Evolutionary conservation across 2,888 invertebrate species (phyloP).

Genomic region (Oxyscelio sp.): DNA sequence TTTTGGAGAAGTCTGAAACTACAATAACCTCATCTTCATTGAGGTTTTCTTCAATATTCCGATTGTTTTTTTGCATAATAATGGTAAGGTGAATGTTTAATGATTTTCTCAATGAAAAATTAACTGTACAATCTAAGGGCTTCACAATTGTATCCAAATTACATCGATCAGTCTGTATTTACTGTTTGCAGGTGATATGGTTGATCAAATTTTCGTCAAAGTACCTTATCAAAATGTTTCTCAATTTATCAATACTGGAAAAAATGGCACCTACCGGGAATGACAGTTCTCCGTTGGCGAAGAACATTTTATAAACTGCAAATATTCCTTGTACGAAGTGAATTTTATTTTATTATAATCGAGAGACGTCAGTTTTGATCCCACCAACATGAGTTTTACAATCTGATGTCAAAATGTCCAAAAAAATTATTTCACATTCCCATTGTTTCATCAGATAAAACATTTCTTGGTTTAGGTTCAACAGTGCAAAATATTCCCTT

Average conservation of each 20-base stretch:
- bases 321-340: no score
- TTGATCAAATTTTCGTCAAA: conserved; percentile 1
- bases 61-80: no score
- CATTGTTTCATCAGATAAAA: conserved; percentile 15
- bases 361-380: conserved; percentile 8
- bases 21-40: no score
- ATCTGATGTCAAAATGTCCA: conserved; percentile 29
- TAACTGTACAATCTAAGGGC: conserved; percentile 49
- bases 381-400: conserved; percentile 19
- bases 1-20: no score
- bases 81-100: no score
- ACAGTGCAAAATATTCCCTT: conserved; percentile 3
- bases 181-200: conserved; percentile 66
- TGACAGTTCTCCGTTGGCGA: conserved; percentile 28
- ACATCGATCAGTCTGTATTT: conserved; percentile 68
- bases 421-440: not conserved
- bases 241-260: not conserved
- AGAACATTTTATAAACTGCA: conserved; percentile 15
- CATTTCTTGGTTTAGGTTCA: not conserved
- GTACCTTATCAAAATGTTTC: not conserved
- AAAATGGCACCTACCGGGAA: conserved; percentile 15
- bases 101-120: no score
- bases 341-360: not conserved
- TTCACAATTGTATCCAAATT: conserved; percentile 67
- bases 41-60: no score